Conservation (phyloP, 2,888 invertebrate species). For the Branchipolynoe longqiensis region DNA sequence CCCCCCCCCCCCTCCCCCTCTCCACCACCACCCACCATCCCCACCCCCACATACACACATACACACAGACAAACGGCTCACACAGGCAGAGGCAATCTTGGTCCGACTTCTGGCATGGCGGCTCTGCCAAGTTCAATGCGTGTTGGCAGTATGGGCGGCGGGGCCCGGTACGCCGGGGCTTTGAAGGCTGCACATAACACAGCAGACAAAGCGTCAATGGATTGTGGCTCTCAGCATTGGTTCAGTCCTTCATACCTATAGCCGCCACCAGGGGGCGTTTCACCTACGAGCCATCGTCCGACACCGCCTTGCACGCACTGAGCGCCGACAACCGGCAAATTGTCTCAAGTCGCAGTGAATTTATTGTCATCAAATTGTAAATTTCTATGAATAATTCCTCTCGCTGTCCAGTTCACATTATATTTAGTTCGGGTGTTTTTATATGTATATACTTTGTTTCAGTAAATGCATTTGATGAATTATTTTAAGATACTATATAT, state of each 20-base stretch:
- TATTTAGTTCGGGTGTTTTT: too few species aligned
- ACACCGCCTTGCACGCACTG: too few species aligned
- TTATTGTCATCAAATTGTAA: too few species aligned
- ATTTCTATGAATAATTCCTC: too few species aligned
- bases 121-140: slow-evolving; percentile 32
- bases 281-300: too few species aligned
- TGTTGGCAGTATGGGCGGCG: slow-evolving; percentile 13
- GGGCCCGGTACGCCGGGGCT: not conserved
- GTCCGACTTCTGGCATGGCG: slow-evolving; percentile 4
- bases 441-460: too few species aligned
- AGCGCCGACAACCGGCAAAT: too few species aligned
- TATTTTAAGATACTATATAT: too few species aligned
- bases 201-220: slow-evolving; percentile 4
- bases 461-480: too few species aligned
- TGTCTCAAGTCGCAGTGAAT: too few species aligned
- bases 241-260: slow-evolving; percentile 2
- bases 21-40: not conserved
- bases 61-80: not conserved
- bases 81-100: slow-evolving; percentile 24
- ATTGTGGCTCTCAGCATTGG: not conserved
- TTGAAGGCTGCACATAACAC: slow-evolving; percentile 5
- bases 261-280: too few species aligned
- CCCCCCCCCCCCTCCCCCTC: not conserved
- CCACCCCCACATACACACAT: not conserved
- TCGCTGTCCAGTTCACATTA: too few species aligned